These are phyloP conservation scores for Vanacampus margaritifer DNA, from an alignment of 2,113 vertebrate species.

Conservation along the genomic window DNA sequence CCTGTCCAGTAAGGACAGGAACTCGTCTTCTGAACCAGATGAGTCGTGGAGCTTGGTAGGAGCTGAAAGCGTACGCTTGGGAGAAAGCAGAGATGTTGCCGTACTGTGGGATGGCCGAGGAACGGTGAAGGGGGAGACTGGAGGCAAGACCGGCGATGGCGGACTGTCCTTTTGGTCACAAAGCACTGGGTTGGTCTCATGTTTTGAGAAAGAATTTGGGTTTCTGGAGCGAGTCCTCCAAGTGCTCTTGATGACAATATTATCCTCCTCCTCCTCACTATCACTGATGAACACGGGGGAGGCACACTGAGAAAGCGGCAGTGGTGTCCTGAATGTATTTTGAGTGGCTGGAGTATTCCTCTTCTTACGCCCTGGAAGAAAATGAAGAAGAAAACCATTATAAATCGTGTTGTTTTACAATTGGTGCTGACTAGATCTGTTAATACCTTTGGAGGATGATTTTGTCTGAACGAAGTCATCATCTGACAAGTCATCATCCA, in stretches of 20 bases:
- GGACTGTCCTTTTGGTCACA: slow-evolving; percentile 6
- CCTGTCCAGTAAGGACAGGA: slow-evolving; percentile 76
- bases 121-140: slow-evolving; percentile 9
- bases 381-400: background rate
- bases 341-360: slow-evolving; percentile 34
- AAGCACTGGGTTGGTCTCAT: background rate
- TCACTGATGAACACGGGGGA: slow-evolving; percentile 73
- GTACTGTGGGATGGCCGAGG: background rate
- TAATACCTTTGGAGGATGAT: slow-evolving; percentile 57
- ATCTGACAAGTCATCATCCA: slow-evolving; percentile 63
- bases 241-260: slow-evolving; percentile 65
- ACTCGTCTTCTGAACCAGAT: slow-evolving; percentile 77
- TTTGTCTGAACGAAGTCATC: slow-evolving; percentile 69
- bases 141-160: background rate
- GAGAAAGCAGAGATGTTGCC: background rate
- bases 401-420: background rate
- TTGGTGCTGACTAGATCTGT: background rate
- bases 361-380: slow-evolving; percentile 43
- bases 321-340: slow-evolving; percentile 34
- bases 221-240: slow-evolving; percentile 63
- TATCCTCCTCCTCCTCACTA: slow-evolving; percentile 69
- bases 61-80: slow-evolving; percentile 41
- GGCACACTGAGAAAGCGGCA: slow-evolving; percentile 42
- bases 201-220: slow-evolving; percentile 11
- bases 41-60: slow-evolving; percentile 50